These are phyloP conservation scores for Scopus umbretta DNA, from an alignment of 2,113 vertebrate genomes.

Conservation along the genomic window DNA sequence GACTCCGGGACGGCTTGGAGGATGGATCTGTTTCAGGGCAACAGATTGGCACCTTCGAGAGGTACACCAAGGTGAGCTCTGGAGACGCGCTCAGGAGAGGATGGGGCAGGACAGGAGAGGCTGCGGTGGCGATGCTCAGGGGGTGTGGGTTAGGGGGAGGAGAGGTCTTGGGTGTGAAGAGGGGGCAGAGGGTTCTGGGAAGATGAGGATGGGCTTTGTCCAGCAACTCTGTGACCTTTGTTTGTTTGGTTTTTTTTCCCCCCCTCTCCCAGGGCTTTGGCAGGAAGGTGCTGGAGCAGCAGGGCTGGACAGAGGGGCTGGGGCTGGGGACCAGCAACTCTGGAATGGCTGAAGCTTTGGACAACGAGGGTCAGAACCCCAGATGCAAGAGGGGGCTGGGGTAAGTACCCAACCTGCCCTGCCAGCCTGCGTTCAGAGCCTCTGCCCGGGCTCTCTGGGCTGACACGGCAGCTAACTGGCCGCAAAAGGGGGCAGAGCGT, in stretches of 20 bases:
- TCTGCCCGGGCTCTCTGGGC: not conserved
- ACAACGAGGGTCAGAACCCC: conserved; percentile 90
- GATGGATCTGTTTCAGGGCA: conserved; percentile 50
- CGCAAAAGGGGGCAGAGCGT: not conserved
- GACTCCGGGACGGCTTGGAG: conserved; percentile 82
- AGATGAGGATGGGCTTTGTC: not conserved
- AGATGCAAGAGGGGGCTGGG: conserved; percentile 93
- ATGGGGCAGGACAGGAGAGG: not conserved
- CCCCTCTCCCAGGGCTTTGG: conserved; percentile 82
- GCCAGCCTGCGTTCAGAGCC: not conserved
- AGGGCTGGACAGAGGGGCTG: conserved; percentile 92
- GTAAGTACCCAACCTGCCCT: conserved; percentile 64
- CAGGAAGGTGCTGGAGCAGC: conserved; percentile 89
- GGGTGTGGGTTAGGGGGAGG: not conserved
- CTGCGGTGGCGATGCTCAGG: not conserved
- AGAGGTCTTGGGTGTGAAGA: not conserved
- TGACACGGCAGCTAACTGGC: not conserved
- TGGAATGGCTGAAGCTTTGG: conserved; percentile 87
- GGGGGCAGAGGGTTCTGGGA: not conserved
- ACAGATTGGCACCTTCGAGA: conserved; percentile 89
- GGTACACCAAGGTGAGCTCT: conserved; percentile 83
- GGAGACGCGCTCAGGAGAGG: not conserved
- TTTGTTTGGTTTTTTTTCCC: too few species aligned
- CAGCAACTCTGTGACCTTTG: not conserved
- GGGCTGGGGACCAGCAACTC: conserved; percentile 83